Evolutionary conservation across 1,140 invertebrate genomes (phyloP).

Genomic region (Vanessa tameamea): DNA sequence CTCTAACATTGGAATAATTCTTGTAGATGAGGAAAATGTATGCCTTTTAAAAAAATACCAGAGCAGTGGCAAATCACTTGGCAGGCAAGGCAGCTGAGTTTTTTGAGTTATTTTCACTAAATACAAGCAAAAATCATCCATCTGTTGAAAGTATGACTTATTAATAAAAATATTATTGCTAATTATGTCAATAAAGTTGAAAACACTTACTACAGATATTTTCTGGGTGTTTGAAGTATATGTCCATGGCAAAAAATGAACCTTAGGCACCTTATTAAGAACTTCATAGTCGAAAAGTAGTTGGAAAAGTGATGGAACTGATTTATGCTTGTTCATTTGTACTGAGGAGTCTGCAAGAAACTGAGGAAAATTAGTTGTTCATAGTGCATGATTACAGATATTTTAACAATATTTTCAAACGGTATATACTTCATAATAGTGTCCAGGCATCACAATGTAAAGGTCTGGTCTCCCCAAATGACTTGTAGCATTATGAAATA

Average conservation of each 20-base stretch:
- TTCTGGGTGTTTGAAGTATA: conserved; percentile 49
- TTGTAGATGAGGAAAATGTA: conserved; percentile 79
- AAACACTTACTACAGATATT: conserved; percentile 52
- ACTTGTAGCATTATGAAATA: conserved; percentile 79
- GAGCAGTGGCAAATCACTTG: conserved; percentile 78
- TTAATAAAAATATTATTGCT: background rate
- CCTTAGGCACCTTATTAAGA: conserved; percentile 79
- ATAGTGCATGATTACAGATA: background rate
- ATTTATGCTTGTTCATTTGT: conserved; percentile 66
- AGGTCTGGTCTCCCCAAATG: conserved; percentile 80
- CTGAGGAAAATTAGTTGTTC: conserved; percentile 45
- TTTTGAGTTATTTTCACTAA: conserved; percentile 81
- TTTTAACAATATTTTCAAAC: background rate
- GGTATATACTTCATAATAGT: conserved; percentile 77
- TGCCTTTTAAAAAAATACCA: conserved; percentile 84
- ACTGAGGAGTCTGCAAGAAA: conserved; percentile 65
- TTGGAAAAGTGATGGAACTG: conserved; percentile 82
- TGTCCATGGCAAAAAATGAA: conserved; percentile 81
- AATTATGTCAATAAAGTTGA: background rate
- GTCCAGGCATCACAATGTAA: conserved; percentile 78
- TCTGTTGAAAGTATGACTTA: conserved; percentile 42
- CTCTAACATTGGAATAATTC: conserved; percentile 83
- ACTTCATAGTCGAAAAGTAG: conserved; percentile 80
- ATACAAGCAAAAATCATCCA: conserved; percentile 80
- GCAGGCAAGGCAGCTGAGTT: conserved; percentile 73